phyloP scores from a whole-genome alignment of 2,113 vertebrate genomes.

The Galemys pyrenaicus region DNA sequence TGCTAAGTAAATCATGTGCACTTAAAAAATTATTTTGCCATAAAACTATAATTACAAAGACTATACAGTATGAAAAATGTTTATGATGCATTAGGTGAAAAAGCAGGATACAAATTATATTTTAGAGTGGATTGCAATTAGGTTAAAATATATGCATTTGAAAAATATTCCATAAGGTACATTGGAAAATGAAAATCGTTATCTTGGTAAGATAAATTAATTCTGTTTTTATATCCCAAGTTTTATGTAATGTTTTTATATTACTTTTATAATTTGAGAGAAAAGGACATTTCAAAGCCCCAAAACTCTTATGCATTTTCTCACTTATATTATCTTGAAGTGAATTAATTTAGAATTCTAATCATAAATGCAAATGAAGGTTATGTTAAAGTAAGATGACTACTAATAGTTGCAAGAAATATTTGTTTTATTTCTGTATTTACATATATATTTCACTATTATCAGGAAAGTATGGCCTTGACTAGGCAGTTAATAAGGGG shows the following conservation, averaged over 20 bases:
- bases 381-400: conserved; percentile 43
- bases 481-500: conserved; percentile 8
- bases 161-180: conserved; percentile 66
- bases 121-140: conserved; percentile 74
- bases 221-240: conserved; percentile 58
- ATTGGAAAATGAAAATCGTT: conserved; percentile 69
- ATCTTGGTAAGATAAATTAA: conserved; percentile 55
- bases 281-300: conserved; percentile 38
- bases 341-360: conserved; percentile 67
- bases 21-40: conserved; percentile 74
- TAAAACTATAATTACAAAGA: conserved; percentile 70
- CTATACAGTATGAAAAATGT: conserved; percentile 54
- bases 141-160: conserved; percentile 69
- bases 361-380: conserved; percentile 59
- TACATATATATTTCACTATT: conserved; percentile 36
- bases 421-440: conserved; percentile 43
- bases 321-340: conserved; percentile 52
- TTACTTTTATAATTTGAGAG: conserved; percentile 69
- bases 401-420: conserved; percentile 43
- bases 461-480: conserved; percentile 11
- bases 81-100: conserved; percentile 63
- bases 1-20: conserved; percentile 64
- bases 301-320: not conserved
- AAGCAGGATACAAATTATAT: conserved; percentile 60
- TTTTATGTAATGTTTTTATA: conserved; percentile 62